Evolutionary conservation across 2,888 invertebrate species (phyloP).

Genomic region (Trissolcus brochymenae): DNA sequence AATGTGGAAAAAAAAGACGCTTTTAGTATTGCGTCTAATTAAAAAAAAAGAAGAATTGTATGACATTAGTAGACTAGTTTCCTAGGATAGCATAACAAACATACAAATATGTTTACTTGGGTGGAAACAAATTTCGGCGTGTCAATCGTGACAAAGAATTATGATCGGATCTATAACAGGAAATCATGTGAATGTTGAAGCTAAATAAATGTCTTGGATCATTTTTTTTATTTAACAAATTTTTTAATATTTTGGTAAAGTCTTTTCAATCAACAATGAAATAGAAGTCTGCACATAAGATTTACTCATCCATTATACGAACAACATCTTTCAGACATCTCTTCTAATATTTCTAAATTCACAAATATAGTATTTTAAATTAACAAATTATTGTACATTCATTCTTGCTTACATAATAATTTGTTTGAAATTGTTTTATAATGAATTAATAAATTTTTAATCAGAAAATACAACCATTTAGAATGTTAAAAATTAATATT

Average conservation of each 20-base stretch:
- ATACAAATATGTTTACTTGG: conserved; percentile 8
- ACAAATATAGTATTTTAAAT: no score
- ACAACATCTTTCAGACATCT: no score
- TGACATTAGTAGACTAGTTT: conserved; percentile 43
- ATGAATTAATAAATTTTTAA: no score
- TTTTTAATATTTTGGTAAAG: neutral
- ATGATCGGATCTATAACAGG: conserved; percentile 28
- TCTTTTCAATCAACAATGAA: neutral
- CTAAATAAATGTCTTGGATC: neutral
- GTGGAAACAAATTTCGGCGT: conserved; percentile 16
- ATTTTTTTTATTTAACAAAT: neutral
- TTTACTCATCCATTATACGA: neutral
- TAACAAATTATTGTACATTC: no score
- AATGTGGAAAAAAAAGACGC: neutral
- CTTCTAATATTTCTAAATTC: no score
- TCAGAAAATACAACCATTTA: no score
- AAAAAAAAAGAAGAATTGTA: conserved; percentile 32
- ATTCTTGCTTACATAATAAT: no score
- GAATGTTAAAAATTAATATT: no score
- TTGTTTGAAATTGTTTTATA: no score
- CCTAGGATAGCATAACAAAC: conserved; percentile 31
- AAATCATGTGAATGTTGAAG: conserved; percentile 13
- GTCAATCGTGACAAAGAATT: conserved; percentile 38
- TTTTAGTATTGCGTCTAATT: neutral
- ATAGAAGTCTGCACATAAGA: neutral